Conservation (phyloP, 2,113 vertebrate species). For the Callipepla squamata region DNA sequence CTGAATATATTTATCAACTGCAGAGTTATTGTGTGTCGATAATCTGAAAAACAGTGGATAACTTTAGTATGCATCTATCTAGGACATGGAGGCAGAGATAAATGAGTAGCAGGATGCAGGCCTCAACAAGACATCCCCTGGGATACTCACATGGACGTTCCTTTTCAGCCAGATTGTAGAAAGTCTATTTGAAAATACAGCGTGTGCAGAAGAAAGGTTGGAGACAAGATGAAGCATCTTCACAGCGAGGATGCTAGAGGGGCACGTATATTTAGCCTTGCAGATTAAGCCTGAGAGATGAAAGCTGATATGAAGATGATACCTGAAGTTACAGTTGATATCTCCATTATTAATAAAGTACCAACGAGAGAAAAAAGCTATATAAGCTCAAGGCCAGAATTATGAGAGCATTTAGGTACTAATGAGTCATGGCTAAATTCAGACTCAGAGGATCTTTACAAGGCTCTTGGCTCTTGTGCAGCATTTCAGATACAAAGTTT, state of each 20-base stretch:
- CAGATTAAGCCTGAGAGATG: neutral
- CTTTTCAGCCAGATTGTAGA: neutral
- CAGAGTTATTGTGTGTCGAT: neutral
- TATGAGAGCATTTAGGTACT: neutral
- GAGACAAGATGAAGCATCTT: neutral
- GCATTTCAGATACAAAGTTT: neutral
- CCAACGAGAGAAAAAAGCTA: neutral
- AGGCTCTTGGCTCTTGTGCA: neutral
- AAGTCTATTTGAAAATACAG: neutral
- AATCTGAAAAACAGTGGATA: neutral
- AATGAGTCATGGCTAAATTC: neutral
- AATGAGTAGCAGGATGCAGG: neutral
- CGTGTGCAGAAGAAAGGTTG: neutral
- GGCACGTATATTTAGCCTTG: neutral
- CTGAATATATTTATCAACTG: neutral
- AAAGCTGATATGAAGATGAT: neutral
- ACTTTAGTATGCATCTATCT: neutral
- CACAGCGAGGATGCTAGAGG: neutral
- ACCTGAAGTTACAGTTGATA: neutral
- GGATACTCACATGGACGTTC: neutral
- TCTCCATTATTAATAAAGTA: neutral
- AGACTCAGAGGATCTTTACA: neutral
- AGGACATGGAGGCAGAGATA: neutral
- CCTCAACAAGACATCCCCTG: rapidly evolving
- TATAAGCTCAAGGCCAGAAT: neutral